Evolutionary conservation across 92 coral and sea anemone genomes (phyloP), one percentile per base, ranked within the genome.

Genomic region (Pocillopora meandrina): DNA sequence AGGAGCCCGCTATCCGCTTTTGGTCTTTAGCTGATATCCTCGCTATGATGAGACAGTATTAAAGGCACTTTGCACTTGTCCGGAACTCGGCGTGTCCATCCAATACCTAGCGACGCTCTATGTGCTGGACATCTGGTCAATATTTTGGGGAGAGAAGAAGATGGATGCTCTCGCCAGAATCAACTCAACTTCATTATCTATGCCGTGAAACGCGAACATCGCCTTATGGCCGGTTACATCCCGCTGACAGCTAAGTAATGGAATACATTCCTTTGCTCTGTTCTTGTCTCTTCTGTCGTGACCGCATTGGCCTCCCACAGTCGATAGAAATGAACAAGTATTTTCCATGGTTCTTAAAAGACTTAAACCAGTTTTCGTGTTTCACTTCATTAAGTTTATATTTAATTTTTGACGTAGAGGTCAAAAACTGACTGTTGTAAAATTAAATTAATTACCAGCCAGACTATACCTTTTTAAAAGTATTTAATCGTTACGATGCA

Each of bases 251-350:
- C 71, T 72, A 13, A 67, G 75, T 62, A 82, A 72, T 14, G 86
- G 71, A 72, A 82, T 36, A 35, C 20, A 23, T 63, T 65, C 74
- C 16, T 10, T 70, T 56, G 56, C 74, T 64, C 65, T 23, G 52
- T 34, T 64, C 36, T 75, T 75, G 31, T 75, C 76, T 84, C 66
- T 75, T 26, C 65, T 5, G 42, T 76, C 75, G n/a, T 8, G 65
- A 57, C 88, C 59, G 52, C 88, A 84, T 10, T 83, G 61, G 61
- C 87, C 87, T 12, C 87, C 87, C 73, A 83, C 87, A 74, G 73
- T 60, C 9, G 80, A 21, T 2, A 49, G 70, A 69, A 83, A 83
- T 7, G 74, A 73, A 83, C 87, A 73, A 11, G 87, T 75, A 65
- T 14, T 58, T 55, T 75, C 66, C 56, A 75, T 58, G 11, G 61